These are phyloP conservation scores for Hirundo rustica DNA, from an alignment of 2,797 vertebrate genomes.

Conservation along the genomic window DNA sequence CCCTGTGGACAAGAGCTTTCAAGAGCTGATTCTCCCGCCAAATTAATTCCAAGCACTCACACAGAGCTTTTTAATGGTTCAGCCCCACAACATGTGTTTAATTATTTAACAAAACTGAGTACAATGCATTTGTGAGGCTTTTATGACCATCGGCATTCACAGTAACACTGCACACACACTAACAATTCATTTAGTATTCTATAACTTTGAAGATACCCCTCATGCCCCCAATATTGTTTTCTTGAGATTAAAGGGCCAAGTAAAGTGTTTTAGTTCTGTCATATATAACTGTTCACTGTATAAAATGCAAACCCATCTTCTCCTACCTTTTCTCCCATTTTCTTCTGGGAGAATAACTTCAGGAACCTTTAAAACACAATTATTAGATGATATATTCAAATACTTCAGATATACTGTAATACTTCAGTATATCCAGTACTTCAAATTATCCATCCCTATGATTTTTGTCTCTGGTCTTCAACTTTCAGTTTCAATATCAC, in stretches of 20 bases:
- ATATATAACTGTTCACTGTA: neutral
- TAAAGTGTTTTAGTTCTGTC: neutral
- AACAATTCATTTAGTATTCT: neutral
- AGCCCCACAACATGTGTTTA: neutral
- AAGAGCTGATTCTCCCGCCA: neutral
- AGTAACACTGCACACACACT: neutral
- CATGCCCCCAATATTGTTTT: neutral
- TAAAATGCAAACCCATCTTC: neutral
- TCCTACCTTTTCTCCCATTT: neutral
- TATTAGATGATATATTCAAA: neutral
- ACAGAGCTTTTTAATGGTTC: neutral
- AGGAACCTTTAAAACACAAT: neutral
- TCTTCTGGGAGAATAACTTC: neutral
- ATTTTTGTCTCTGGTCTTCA: neutral
- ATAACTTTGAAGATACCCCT: neutral
- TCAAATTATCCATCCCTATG: neutral
- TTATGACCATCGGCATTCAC: neutral
- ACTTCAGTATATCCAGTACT: too few species aligned
- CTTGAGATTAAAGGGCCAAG: neutral
- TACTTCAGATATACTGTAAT: too few species aligned
- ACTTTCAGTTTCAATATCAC: neutral
- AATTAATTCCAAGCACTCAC: neutral
- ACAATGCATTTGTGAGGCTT: neutral
- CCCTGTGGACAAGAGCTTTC: neutral
- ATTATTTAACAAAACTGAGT: neutral